Conservation (phyloP, 64 coral and sea anemone genomes). For the Stichodactyla mertensii region DNA sequence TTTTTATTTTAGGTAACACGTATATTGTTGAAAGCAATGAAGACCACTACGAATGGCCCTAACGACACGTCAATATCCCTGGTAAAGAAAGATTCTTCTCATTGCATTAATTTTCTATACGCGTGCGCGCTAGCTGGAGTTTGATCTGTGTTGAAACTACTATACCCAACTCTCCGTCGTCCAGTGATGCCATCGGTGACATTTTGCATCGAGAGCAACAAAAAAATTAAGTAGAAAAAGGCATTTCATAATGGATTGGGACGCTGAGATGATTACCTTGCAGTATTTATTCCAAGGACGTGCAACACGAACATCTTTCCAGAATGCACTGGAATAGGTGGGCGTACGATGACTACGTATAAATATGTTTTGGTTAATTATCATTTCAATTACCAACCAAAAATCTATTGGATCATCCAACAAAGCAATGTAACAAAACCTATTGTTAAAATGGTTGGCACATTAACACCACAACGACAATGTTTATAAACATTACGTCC, state of each 20-base stretch:
- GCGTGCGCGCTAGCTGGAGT: not conserved
- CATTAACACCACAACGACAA: too few species aligned
- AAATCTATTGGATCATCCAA: not conserved
- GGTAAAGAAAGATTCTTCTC: not conserved
- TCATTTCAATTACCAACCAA: too few species aligned
- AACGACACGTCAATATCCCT: not conserved
- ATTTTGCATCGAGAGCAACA: too few species aligned
- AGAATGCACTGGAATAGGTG: not conserved
- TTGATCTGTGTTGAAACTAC: not conserved
- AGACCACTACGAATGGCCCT: not conserved
- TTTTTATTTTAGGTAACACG: not conserved
- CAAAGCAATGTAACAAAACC: not conserved
- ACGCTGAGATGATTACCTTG: too few species aligned
- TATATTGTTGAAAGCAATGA: not conserved
- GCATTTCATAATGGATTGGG: too few species aligned
- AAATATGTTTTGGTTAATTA: too few species aligned
- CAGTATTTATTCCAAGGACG: not conserved
- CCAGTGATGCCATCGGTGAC: not conserved
- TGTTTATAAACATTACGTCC: too few species aligned
- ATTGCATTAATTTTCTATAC: not conserved
- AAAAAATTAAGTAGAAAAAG: too few species aligned
- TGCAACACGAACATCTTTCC: not conserved
- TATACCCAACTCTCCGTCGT: not conserved
- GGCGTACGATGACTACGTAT: too few species aligned
- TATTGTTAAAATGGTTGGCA: too few species aligned